Percentiles rank a stretch among this genome's conserved stretches.
Evolutionary conservation across 2,888 invertebrate genomes (phyloP).

Genomic region (Cataglyphis albicans): DNA sequence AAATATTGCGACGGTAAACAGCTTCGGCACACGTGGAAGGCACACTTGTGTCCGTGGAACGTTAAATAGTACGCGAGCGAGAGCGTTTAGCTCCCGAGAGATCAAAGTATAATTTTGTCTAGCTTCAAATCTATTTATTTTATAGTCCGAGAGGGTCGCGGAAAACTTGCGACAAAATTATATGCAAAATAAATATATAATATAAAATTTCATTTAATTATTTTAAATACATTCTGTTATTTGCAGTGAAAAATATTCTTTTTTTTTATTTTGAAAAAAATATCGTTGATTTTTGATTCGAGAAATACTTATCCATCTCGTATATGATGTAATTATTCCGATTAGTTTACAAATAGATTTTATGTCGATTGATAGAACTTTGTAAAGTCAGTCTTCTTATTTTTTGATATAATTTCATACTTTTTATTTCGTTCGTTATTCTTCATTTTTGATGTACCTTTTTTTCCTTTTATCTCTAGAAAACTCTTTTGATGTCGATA

Average conservation of each 20-base stretch:
- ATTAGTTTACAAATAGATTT: too few relatives aligned
- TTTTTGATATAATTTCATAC: not conserved
- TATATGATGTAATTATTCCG: too few relatives aligned
- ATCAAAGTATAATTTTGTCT: not conserved
- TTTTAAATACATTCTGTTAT: not conserved
- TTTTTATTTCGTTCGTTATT: not conserved
- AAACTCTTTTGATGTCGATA: not conserved
- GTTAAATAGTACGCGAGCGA: slow-evolving; percentile 25
- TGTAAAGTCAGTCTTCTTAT: not conserved
- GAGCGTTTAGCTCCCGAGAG: slow-evolving; percentile 6
- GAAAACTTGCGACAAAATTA: slow-evolving; percentile 21
- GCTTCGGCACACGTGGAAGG: slow-evolving; percentile 19
- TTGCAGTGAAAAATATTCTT: not conserved
- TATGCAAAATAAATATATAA: not conserved
- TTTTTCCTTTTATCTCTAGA: not conserved
- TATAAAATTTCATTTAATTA: not conserved
- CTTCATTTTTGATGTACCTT: not conserved
- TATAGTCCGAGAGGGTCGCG: slow-evolving; percentile 16
- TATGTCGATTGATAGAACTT: not conserved
- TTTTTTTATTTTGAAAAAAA: too few relatives aligned
- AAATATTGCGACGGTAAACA: slow-evolving; percentile 51
- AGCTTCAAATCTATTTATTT: slow-evolving; percentile 3
- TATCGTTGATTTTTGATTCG: not conserved
- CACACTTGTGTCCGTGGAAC: slow-evolving; percentile 10
- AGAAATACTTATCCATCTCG: too few relatives aligned